These are phyloP conservation scores for Cryptomyrus ogoouensis DNA, from an alignment of 2,113 vertebrate species.

Conservation along the genomic window DNA sequence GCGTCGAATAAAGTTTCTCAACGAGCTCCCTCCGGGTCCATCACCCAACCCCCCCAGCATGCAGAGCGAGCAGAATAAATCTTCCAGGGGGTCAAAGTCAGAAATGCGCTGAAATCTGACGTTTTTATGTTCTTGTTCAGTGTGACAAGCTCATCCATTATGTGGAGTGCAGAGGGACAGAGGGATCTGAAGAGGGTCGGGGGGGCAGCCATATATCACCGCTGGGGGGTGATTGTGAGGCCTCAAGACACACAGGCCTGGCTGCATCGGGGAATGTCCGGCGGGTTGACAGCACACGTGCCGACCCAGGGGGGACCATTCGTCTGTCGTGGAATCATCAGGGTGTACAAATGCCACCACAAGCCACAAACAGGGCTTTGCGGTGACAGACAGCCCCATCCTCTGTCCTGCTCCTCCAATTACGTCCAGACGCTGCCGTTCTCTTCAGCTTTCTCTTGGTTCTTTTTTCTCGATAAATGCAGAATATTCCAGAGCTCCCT, in stretches of 20 bases:
- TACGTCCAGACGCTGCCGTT: slow-evolving; percentile 22
- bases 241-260: slow-evolving; percentile 30
- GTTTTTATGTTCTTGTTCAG: slow-evolving; percentile 3
- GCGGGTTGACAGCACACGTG: slow-evolving; percentile 38
- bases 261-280: slow-evolving; percentile 26
- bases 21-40: not conserved
- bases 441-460: slow-evolving; percentile 18
- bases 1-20: not conserved
- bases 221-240: slow-evolving; percentile 18
- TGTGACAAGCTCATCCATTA: slow-evolving; percentile 13
- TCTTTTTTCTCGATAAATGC: slow-evolving; percentile 5
- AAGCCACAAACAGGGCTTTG: slow-evolving; percentile 15
- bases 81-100: not conserved
- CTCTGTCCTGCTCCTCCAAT: slow-evolving; percentile 9
- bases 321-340: slow-evolving; percentile 34
- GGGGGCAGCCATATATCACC: slow-evolving; percentile 51
- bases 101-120: slow-evolving; percentile 1
- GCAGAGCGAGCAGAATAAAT: not conserved
- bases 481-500: not conserved
- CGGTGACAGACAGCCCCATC: not conserved
- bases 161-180: not conserved
- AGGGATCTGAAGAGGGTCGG: not conserved
- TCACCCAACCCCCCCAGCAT: not conserved
- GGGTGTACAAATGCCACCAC: slow-evolving; percentile 21
- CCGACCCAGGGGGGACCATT: slow-evolving; percentile 36